Conservation (phyloP, 2,797 vertebrate species). For the Tapera naevia region DNA sequence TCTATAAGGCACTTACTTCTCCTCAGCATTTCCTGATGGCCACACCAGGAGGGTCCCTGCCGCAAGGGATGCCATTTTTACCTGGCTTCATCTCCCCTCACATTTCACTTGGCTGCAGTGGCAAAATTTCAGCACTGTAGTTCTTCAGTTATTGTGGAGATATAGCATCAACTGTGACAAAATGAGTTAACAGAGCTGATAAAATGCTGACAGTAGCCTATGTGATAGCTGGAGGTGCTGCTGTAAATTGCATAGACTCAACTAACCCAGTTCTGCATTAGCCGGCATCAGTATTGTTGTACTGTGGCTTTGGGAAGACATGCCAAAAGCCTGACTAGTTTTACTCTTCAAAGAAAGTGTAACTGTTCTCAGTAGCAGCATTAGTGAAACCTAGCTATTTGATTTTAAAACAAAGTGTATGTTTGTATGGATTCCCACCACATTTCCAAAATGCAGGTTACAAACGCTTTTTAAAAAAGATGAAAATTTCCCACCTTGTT, state of each 20-base stretch:
- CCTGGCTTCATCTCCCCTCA: not conserved
- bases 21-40: not conserved
- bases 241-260: not conserved
- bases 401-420: not conserved
- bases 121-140: not conserved
- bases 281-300: not conserved
- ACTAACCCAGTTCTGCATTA: not conserved
- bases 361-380: not conserved
- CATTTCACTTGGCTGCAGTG: not conserved
- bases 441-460: not conserved
- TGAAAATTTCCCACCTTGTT: not conserved
- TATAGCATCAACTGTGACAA: not conserved
- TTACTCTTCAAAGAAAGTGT: not conserved
- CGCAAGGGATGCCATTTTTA: not conserved
- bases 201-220: not conserved
- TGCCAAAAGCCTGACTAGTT: not conserved
- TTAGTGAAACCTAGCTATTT: not conserved
- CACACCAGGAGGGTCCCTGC: not conserved
- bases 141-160: not conserved
- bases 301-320: not conserved
- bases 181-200: not conserved
- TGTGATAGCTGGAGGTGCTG: not conserved
- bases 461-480: not conserved
- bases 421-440: not conserved
- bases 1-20: not conserved